Percentiles rank a stretch among this genome's conserved stretches.
Evolutionary conservation across 2,888 invertebrate species (phyloP).

Genomic region (Agrotis clavis): DNA sequence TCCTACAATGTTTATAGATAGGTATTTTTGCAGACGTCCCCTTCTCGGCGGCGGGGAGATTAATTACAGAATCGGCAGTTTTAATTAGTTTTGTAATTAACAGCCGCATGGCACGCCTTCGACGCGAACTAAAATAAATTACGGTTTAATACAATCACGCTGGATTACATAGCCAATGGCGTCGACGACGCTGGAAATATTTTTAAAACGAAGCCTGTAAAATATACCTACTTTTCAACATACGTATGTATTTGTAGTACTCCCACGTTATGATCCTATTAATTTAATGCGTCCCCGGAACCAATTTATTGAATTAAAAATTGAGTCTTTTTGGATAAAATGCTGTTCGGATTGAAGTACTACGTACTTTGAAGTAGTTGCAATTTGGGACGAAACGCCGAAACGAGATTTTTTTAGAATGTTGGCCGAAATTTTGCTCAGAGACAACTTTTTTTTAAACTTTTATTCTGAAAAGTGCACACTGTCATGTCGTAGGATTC

Average conservation of each 20-base stretch:
- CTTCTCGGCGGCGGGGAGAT: constrained; percentile 76
- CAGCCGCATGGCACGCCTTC: constrained; percentile 82
- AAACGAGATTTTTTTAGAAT: too few species aligned
- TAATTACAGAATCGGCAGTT: constrained; percentile 89
- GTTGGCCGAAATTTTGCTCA: too few species aligned
- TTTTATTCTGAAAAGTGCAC: too few species aligned
- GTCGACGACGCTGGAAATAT: constrained; percentile 25
- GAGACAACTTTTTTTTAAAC: too few species aligned
- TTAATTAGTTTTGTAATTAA: constrained; percentile 90
- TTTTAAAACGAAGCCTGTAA: constrained; percentile 7
- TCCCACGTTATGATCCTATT: constrained; percentile 47
- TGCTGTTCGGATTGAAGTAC: too few species aligned
- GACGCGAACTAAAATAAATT: constrained; percentile 88
- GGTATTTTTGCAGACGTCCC: constrained; percentile 62
- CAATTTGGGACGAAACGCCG: too few species aligned
- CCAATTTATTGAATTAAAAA: constrained; percentile 46
- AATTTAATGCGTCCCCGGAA: constrained; percentile 54
- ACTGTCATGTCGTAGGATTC: too few species aligned
- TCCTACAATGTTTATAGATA: constrained; percentile 46
- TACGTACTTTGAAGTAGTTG: too few species aligned
- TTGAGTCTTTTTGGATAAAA: constrained; percentile 29
- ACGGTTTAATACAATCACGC: constrained; percentile 87
- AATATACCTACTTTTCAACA: not conserved
- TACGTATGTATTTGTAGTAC: not conserved
- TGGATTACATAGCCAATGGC: constrained; percentile 77